Evolutionary conservation across 37 sponge, comb jelly and placozoan species (phyloP).

Genomic region (Aphrocallistes beatrix): DNA sequence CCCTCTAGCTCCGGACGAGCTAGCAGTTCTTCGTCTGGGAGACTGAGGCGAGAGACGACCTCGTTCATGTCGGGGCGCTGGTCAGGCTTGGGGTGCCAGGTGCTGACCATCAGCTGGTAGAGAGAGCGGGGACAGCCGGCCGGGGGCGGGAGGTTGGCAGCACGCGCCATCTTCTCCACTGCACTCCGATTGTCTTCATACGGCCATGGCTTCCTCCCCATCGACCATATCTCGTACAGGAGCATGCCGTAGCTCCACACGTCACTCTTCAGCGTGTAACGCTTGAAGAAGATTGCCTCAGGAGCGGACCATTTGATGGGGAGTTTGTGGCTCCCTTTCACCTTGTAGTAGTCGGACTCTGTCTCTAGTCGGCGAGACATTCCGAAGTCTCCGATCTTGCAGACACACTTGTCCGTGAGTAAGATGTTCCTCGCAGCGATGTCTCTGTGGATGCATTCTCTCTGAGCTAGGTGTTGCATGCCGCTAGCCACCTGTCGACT

Average conservation of each 20-base stretch:
- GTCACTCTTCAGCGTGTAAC: not conserved
- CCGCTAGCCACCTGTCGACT: slow-evolving; percentile 41
- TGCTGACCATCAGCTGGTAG: slow-evolving; percentile 3
- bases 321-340: not conserved
- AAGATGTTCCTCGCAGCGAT: slow-evolving; percentile 54
- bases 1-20: not conserved
- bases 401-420: slow-evolving; percentile 32
- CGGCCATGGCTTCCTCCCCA: slow-evolving; percentile 16
- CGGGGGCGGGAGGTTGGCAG: not conserved
- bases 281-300: slow-evolving; percentile 14
- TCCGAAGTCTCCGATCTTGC: slow-evolving; percentile 35
- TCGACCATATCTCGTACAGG: slow-evolving; percentile 10
- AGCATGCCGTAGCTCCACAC: slow-evolving; percentile 15
- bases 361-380: not conserved
- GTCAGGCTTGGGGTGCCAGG: not conserved
- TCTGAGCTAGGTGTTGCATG: slow-evolving; percentile 46
- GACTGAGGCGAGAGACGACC: not conserved
- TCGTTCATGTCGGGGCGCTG: not conserved
- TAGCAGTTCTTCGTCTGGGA: not conserved
- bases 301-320: slow-evolving; percentile 10
- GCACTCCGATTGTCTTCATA: not conserved
- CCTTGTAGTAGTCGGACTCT: not conserved
- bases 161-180: not conserved
- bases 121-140: not conserved
- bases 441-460: slow-evolving; percentile 48